Evolutionary conservation across 2,113 vertebrate genomes (phyloP).

Genomic region (Carettochelys insculpta): DNA sequence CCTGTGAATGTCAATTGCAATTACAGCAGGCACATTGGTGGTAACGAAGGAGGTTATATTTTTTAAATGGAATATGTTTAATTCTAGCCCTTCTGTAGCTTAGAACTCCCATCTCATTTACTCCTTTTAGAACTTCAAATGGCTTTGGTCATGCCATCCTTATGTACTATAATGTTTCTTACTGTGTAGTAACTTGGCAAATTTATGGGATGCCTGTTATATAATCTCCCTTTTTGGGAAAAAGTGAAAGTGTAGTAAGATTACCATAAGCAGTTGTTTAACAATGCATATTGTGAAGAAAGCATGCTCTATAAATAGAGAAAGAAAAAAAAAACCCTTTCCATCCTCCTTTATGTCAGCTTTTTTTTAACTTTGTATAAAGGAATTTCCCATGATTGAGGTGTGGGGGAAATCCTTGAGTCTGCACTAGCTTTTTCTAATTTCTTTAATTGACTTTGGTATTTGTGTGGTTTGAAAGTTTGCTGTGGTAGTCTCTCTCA

Average conservation of each 20-base stretch:
- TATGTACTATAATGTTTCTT: accelerated
- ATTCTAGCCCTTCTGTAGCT: not conserved
- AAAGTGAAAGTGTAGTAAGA: not conserved
- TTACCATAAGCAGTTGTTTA: not conserved
- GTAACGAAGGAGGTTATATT: not conserved
- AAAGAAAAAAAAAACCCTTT: not conserved
- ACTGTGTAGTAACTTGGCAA: not conserved
- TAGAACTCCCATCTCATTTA: not conserved
- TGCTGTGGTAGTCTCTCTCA: not conserved
- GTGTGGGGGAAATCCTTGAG: not conserved
- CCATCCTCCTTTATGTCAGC: not conserved
- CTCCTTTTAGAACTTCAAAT: not conserved
- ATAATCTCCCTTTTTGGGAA: not conserved
- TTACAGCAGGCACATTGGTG: not conserved
- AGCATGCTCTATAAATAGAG: not conserved
- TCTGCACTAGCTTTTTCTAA: not conserved
- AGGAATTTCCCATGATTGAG: not conserved
- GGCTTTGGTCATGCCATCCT: not conserved
- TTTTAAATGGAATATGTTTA: not conserved
- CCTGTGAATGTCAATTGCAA: not conserved
- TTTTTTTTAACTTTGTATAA: not conserved
- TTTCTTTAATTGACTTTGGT: not conserved
- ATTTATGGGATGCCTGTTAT: not conserved
- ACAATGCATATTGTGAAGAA: not conserved
- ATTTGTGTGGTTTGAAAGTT: not conserved